Evolutionary conservation across 2,797 vertebrate species (phyloP), one percentile per base, ranked within the genome.

Genomic region (Sternarchorhynchus goeldii): DNA sequence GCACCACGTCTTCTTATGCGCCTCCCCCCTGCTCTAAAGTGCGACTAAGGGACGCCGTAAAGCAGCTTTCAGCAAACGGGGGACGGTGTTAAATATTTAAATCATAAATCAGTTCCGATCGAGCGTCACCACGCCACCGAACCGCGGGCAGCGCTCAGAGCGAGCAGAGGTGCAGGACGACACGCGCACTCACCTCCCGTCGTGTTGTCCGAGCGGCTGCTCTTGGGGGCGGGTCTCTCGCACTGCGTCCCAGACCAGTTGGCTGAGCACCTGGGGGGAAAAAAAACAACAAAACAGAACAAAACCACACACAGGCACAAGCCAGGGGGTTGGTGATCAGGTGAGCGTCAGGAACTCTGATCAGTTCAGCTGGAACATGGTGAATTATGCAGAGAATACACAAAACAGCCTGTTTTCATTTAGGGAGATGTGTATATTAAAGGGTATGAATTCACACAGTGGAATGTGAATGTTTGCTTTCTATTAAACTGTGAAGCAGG

Each of bases 191-290:
- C 92, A 99, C 98, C 95, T 93, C 96, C 95, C 34, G 93, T 95
- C 83, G 95, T 93, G 77, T 97, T 96, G 88, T 99, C 96, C 72
- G 97, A 99, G 88, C 96, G 95, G 93, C 97, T 98, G 94, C 97
- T 99, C 88, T 98, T 99, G 63, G 97, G 97, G 84, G 97, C 97
- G 74, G 96, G 98, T 85, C 97, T 95, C 88, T 99, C 98, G 84
- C 98, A 99, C 82, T 99, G 98, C 1, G 96, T 99, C 82, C 97
- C 98, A 79, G 97, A 97, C 97, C 98, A 99, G 87, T 98, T 98
- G 88, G 94, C 93, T 78, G 97, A 97, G 85, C 98, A 99, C 92
- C 97, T 99, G 45, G 45, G 45, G 10, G 3, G 14, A 12, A 2
- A 50, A 50, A 25, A 25, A 25, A 25, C n/a, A 25, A 25, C 25